These are phyloP conservation scores for Opisthograptis luteolata DNA, from an alignment of 2,888 invertebrate species.

Conservation along the genomic window DNA sequence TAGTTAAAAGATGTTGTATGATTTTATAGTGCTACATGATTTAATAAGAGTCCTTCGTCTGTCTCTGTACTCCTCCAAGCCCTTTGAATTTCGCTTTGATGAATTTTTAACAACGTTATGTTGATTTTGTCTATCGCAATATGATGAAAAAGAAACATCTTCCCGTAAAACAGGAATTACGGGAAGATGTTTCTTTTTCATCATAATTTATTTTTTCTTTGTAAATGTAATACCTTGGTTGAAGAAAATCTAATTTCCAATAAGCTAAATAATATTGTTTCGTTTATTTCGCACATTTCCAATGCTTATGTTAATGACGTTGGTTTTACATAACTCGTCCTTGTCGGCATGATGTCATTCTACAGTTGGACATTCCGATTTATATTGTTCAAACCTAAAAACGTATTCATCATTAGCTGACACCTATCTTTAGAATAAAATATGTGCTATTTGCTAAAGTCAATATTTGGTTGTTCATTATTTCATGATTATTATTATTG, in stretches of 20 bases:
- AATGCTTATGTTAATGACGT: constrained; percentile 40
- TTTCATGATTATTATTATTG: constrained; percentile 2
- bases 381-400: constrained; percentile 32
- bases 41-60: too few species aligned
- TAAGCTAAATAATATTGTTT: neutral
- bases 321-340: constrained; percentile 58
- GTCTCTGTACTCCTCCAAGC: too few species aligned
- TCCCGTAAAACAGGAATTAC: too few species aligned
- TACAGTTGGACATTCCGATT: constrained; percentile 39
- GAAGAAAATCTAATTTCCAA: too few species aligned
- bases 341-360: constrained; percentile 63
- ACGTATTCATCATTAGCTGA: constrained; percentile 21
- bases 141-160: too few species aligned
- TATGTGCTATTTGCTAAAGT: constrained; percentile 1
- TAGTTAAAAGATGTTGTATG: too few species aligned
- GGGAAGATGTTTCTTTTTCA: too few species aligned
- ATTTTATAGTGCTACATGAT: too few species aligned
- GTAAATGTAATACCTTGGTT: too few species aligned
- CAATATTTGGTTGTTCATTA: constrained; percentile 14
- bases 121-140: too few species aligned
- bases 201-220: constrained; percentile 15
- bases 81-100: too few species aligned
- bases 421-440: constrained; percentile 2
- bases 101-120: too few species aligned
- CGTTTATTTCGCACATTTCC: constrained; percentile 27